Percentiles rank a stretch among this genome's conserved stretches.
phyloP scores from a whole-genome alignment of 1,140 invertebrate species.

The Ctenoplectra terminalis region DNA sequence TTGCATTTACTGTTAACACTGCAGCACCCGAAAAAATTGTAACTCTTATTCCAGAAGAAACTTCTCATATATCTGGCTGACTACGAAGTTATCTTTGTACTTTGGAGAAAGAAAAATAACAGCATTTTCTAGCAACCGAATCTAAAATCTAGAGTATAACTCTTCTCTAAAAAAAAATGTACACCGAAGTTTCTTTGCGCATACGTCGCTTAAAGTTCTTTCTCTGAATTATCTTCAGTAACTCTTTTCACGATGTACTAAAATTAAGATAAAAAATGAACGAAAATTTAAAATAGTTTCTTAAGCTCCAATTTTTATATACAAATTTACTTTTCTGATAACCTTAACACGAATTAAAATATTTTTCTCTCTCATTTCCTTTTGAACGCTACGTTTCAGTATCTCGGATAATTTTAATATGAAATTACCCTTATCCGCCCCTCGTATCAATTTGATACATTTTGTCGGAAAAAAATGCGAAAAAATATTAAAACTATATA shows the following conservation, averaged over 20 bases:
- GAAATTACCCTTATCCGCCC: too few species aligned
- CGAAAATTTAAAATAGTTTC: not conserved
- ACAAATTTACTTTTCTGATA: too few species aligned
- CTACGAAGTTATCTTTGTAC: conserved; percentile 3
- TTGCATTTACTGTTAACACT: too few species aligned
- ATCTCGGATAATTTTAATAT: too few species aligned
- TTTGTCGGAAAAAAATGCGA: too few species aligned
- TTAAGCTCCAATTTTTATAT: not conserved
- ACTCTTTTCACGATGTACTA: not conserved
- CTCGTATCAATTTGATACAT: too few species aligned
- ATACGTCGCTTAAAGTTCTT: not conserved
- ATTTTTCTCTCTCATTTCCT: too few species aligned
- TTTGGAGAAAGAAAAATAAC: conserved; percentile 19
- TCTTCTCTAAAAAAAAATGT: not conserved
- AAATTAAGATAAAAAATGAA: not conserved
- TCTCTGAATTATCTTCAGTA: not conserved
- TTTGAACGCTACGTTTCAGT: too few species aligned
- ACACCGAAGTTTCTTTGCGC: not conserved
- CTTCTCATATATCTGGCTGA: not conserved
- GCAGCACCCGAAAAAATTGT: too few species aligned
- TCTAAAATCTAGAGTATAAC: not conserved
- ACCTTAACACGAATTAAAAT: too few species aligned
- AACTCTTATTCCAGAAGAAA: not conserved
- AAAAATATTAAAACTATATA: too few species aligned
- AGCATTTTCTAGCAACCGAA: not conserved